Evolutionary conservation across 2,888 invertebrate species (phyloP).

Genomic region (Ashinkailepas kermadecensis): DNA sequence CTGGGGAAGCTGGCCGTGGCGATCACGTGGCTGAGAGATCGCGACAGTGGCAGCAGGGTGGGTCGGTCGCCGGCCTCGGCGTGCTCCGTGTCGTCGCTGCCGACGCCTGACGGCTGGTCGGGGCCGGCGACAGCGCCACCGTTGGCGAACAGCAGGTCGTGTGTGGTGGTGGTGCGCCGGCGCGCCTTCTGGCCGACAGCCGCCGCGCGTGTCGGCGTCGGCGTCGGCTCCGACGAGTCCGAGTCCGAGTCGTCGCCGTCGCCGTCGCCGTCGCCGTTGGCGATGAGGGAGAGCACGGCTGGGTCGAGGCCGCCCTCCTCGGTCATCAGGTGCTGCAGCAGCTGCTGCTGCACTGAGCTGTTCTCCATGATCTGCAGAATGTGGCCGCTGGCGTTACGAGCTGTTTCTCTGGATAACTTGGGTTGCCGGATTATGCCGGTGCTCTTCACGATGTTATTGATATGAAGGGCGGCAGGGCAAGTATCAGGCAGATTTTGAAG

Average conservation of each 20-base stretch:
- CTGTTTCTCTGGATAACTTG: too few relatives aligned
- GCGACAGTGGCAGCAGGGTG: background rate
- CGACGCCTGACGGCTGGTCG: conserved; percentile 34
- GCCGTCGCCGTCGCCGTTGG: background rate
- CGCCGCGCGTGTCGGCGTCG: background rate
- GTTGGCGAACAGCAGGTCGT: conserved; percentile 59
- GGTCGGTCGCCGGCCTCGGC: background rate
- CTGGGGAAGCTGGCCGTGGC: background rate
- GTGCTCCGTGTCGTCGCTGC: background rate
- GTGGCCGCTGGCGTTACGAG: too few relatives aligned
- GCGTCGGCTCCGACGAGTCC: too few relatives aligned
- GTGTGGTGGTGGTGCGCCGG: conserved; percentile 56
- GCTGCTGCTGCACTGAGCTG: conserved; percentile 59
- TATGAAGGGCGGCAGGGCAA: too few relatives aligned
- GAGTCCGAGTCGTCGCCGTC: background rate
- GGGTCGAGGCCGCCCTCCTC: conserved; percentile 43
- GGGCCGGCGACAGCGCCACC: conserved; percentile 55
- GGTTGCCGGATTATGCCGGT: too few relatives aligned
- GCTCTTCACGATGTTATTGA: too few relatives aligned
- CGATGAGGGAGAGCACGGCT: background rate
- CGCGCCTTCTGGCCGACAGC: conserved; percentile 49
- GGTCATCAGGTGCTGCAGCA: conserved; percentile 62
- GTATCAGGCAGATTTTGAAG: too few relatives aligned
- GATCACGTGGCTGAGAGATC: conserved; percentile 8
- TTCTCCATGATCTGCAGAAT: conserved; percentile 43